A percentile compares a stretch with the other conserved stretches of the same genome.
Evolutionary conservation across 2,888 invertebrate species (phyloP).

Genomic region (Ormyrus nitidulus): DNA sequence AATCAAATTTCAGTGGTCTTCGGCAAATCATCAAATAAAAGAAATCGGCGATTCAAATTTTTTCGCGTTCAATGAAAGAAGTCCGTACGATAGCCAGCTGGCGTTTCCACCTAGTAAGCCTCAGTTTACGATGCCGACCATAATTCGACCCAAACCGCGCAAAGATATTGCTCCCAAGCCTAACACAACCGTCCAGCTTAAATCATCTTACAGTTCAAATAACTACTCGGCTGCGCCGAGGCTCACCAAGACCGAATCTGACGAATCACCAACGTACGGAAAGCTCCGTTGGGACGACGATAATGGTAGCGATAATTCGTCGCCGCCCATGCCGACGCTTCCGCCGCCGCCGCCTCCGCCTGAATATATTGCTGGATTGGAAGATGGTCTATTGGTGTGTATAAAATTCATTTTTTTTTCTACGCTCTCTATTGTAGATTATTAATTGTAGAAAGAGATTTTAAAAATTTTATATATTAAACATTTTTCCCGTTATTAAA

Average conservation of each 20-base stretch:
- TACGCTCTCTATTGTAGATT: too few relatives aligned
- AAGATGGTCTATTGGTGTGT: constrained; percentile 63
- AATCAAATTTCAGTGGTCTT: constrained; percentile 35
- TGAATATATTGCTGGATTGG: constrained; percentile 69
- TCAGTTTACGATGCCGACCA: constrained; percentile 81
- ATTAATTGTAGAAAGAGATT: too few relatives aligned
- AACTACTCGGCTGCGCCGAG: constrained; percentile 51
- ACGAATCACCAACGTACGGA: background rate
- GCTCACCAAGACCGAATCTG: background rate
- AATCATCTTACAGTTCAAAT: constrained; percentile 10
- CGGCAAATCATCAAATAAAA: constrained; percentile 55
- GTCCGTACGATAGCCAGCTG: constrained; percentile 34
- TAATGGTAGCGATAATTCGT: constrained; percentile 77
- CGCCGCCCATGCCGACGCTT: constrained; percentile 87
- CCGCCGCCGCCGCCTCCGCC: constrained; percentile 87
- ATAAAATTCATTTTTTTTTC: too few relatives aligned
- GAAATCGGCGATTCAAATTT: constrained; percentile 67
- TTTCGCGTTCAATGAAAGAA: constrained; percentile 64
- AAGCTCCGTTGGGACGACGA: constrained; percentile 68
- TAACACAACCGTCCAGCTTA: background rate
- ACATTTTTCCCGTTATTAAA: too few relatives aligned
- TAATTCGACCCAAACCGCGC: constrained; percentile 82
- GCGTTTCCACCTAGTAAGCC: constrained; percentile 58
- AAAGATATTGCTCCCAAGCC: constrained; percentile 70
- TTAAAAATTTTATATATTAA: too few relatives aligned